phyloP scores from a whole-genome alignment of 2,888 invertebrate genomes.

The Myopa tessellatipennis region DNA sequence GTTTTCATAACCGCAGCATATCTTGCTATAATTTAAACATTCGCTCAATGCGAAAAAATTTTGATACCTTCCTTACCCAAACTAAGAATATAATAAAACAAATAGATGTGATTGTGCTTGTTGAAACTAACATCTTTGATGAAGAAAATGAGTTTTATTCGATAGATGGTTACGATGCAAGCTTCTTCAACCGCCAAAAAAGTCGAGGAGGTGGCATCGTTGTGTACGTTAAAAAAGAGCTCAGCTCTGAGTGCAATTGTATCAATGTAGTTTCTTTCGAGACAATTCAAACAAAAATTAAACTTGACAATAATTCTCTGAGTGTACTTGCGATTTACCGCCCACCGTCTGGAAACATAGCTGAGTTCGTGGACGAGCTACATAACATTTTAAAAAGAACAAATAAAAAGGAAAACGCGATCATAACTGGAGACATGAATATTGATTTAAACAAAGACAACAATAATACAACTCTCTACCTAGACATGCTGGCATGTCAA shows the following conservation, averaged over 20 bases:
- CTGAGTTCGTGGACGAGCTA: conserved; percentile 18
- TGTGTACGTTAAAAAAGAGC: not conserved
- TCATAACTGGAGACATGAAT: conserved; percentile 33
- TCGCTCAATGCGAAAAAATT: conserved; percentile 8
- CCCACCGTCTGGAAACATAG: conserved; percentile 9
- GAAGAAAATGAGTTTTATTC: conserved; percentile 16
- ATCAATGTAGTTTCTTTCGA: not conserved
- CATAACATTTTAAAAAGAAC: conserved; percentile 6
- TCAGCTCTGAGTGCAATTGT: not conserved
- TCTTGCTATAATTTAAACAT: not conserved
- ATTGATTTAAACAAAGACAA: not conserved
- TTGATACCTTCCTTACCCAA: not conserved
- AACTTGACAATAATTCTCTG: not conserved
- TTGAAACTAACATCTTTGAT: conserved; percentile 5
- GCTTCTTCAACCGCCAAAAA: not conserved
- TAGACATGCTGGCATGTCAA: conserved; percentile 16
- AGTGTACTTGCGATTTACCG: conserved; percentile 8
- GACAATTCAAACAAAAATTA: not conserved
- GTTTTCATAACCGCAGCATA: not conserved
- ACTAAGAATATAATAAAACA: not conserved
- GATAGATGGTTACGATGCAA: conserved; percentile 7
- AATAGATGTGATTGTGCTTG: not conserved
- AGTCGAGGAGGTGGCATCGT: conserved; percentile 8
- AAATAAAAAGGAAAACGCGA: conserved; percentile 10
- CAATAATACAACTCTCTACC: not conserved